Evolutionary conservation across 2,797 vertebrate genomes (phyloP), one percentile per base, ranked within the genome.

Genomic region (Scolopax rusticola): DNA sequence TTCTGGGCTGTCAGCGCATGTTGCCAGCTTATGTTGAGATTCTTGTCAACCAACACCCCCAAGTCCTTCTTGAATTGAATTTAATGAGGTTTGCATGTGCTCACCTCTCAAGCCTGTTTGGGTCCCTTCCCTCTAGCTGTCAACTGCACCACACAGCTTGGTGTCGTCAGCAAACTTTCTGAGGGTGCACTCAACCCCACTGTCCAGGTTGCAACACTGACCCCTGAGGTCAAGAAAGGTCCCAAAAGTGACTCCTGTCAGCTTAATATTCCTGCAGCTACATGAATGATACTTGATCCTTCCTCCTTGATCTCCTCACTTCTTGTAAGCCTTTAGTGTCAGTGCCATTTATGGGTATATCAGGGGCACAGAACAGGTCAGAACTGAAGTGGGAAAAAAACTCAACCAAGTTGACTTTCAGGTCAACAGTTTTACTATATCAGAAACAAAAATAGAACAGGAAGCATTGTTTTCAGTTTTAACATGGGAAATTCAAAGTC

Each of bases 401-500:
- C 9, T 0, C 16, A 76, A 30, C 54, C 0, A 12, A 87, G 43
- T 18, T 88, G 70, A 71, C 27, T 94, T 94, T 82, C 83, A 89
- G 94, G 75, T 84, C 63, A 93, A n/a, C 30, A 64, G 75, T 71
- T 91, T 93, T 79, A 64, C 40, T 90, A 5, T 85, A 43, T 74
- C 48, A 65, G 53, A 85, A 78, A 51, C 45, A 84, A 94, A 92
- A 93, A 63, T 63, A 91, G 83, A 96, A 56, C 53, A 75, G 79
- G 68, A 93, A 87, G 69, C 6, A 32, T 30, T 69, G 28, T 84
- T 87, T 79, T 91, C 51, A 84, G 0, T 90, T 92, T 80, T 90
- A 77, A 84, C 60, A 84, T 27, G 15, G 78, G 93, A 94, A 90
- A 95, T 82, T 88, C 41, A 94, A 93, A 95, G 87, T 77, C 12